Evolutionary conservation across 2,797 vertebrate species (phyloP).

Genomic region (Synanceia verrucosa): DNA sequence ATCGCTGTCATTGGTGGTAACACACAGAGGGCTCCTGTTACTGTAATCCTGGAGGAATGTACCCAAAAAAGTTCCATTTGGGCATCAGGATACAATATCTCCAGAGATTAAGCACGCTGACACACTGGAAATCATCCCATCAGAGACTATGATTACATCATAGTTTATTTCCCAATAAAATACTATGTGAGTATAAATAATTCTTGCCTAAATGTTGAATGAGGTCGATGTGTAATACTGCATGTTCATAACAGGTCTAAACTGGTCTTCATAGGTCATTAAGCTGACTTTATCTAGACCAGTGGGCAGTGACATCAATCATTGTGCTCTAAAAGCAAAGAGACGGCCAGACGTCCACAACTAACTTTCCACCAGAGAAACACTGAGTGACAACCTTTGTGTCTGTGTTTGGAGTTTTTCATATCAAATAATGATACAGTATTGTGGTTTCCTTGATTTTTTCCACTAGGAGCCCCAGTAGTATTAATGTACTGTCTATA

Average conservation of each 20-base stretch:
- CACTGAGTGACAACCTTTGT: conserved; percentile 40
- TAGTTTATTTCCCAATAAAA: background rate
- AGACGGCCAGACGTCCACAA: background rate
- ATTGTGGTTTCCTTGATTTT: background rate
- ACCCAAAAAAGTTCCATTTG: conserved; percentile 46
- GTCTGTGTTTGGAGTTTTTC: background rate
- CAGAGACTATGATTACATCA: conserved; percentile 15
- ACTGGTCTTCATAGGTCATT: background rate
- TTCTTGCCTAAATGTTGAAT: background rate
- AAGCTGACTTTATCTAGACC: conserved; percentile 2
- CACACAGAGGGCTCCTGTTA: conserved; percentile 53
- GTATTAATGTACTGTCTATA: background rate
- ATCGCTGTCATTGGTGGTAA: conserved; percentile 48
- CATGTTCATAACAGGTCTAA: background rate
- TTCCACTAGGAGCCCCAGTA: background rate
- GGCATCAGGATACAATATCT: conserved; percentile 46
- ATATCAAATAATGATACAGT: conserved; percentile 10
- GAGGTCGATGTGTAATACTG: conserved; percentile 8
- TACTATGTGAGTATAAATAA: background rate
- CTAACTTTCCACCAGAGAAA: conserved; percentile 35
- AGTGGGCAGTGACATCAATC: background rate
- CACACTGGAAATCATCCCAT: conserved; percentile 22
- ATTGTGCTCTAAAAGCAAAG: conserved; percentile 2
- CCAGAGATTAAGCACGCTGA: conserved; percentile 12
- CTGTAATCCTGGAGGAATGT: conserved; percentile 72